Evolutionary conservation across 2,888 invertebrate genomes (phyloP).

Genomic region (Tortricodes alternella): DNA sequence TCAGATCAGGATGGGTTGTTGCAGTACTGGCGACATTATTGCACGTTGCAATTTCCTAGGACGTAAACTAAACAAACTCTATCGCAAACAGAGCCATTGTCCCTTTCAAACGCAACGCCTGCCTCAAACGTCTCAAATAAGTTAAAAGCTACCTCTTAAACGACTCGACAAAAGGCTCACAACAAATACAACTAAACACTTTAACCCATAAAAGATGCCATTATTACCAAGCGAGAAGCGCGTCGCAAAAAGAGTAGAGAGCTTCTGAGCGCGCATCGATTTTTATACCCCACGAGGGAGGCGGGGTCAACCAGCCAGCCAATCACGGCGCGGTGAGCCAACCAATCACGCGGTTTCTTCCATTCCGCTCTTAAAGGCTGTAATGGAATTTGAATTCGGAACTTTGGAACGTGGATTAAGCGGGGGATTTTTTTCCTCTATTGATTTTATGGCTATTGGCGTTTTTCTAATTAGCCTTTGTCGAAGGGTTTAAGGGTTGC

Average conservation of each 20-base stretch:
- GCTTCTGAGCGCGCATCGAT: conserved; percentile 66
- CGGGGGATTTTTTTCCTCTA: conserved; percentile 54
- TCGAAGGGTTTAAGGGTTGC: conserved; percentile 31
- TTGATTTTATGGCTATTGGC: conserved; percentile 43
- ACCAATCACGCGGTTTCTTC: conserved; percentile 72
- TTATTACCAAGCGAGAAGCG: conserved; percentile 76
- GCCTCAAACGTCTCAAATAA: conserved; percentile 42
- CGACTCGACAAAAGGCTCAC: conserved; percentile 68
- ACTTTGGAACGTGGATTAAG: conserved; percentile 67
- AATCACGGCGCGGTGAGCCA: conserved; percentile 74
- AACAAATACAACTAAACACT: conserved; percentile 78
- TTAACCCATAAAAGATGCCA: conserved; percentile 74
- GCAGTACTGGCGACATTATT: too few species aligned
- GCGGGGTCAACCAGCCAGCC: conserved; percentile 73
- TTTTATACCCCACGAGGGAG: conserved; percentile 76
- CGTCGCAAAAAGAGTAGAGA: conserved; percentile 67
- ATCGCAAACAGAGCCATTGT: conserved; percentile 5
- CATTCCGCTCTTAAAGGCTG: conserved; percentile 69
- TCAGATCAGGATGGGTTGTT: too few species aligned
- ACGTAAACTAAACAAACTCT: background rate
- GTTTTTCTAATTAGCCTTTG: conserved; percentile 38
- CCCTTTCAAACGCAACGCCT: background rate
- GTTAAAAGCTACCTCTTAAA: conserved; percentile 61
- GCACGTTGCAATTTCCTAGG: background rate
- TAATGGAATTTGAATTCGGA: conserved; percentile 79